Conservation (phyloP, 2,797 vertebrate species). For the Oophaga sylvatica region DNA sequence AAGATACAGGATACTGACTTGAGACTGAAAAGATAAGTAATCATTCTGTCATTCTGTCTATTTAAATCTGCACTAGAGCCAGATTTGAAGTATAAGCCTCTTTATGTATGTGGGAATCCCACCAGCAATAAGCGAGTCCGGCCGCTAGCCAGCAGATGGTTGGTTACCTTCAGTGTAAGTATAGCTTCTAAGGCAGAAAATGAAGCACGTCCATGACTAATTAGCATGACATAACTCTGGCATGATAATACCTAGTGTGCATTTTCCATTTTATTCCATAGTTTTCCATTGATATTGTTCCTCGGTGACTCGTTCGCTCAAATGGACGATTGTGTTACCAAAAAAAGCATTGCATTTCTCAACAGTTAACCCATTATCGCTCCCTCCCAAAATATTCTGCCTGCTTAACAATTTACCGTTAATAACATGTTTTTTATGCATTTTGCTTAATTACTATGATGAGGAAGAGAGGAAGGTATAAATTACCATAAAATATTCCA, state of each 20-base stretch:
- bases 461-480: not conserved
- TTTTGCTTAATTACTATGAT: slow-evolving; percentile 39
- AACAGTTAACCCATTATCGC: not conserved
- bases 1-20: not conserved
- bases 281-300: not conserved
- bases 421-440: slow-evolving; percentile 29
- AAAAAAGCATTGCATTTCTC: not conserved
- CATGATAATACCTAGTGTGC: slow-evolving; percentile 3
- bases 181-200: not conserved
- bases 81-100: slow-evolving; percentile 7
- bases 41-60: not conserved
- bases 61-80: not conserved
- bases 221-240: not conserved
- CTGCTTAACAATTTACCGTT: slow-evolving; percentile 23
- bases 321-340: not conserved
- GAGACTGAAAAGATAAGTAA: not conserved
- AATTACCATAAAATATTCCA: slow-evolving; percentile 35
- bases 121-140: slow-evolving; percentile 8
- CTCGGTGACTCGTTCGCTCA: not conserved
- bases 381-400: not conserved
- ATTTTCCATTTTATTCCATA: not conserved
- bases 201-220: not conserved
- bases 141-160: slow-evolving; percentile 12
- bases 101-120: slow-evolving; percentile 17
- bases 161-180: slow-evolving; percentile 3